phyloP scores from a whole-genome alignment of 2,888 invertebrate species.

The Pheosia gnoma region DNA sequence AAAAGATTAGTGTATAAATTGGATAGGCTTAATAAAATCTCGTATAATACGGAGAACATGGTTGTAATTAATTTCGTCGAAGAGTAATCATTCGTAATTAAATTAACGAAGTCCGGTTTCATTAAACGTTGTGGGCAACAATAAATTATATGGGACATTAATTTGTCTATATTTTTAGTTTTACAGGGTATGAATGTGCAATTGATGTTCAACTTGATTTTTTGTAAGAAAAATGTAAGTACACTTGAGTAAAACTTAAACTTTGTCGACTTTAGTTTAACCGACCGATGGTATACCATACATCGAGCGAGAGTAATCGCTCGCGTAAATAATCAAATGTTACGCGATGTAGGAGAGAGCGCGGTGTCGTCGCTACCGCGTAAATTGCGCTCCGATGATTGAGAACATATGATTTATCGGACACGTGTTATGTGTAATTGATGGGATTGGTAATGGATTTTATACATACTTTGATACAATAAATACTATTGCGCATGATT shows the following conservation, averaged over 20 bases:
- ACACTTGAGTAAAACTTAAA: not conserved
- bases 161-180: not conserved
- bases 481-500: no score
- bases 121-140: slow-evolving; percentile 20
- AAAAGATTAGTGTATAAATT: slow-evolving; percentile 40
- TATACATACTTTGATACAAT: not conserved
- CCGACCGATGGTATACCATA: not conserved
- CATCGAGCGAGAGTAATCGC: not conserved
- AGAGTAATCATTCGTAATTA: slow-evolving; percentile 40
- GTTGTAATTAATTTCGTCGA: slow-evolving; percentile 39
- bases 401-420: not conserved
- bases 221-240: not conserved
- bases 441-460: not conserved
- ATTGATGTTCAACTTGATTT: not conserved
- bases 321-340: slow-evolving; percentile 1
- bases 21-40: slow-evolving; percentile 36
- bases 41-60: slow-evolving; percentile 40
- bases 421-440: not conserved
- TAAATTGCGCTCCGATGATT: slow-evolving; percentile 3
- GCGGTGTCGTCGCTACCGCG: not conserved
- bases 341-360: not conserved
- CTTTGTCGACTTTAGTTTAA: not conserved
- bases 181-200: not conserved
- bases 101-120: slow-evolving; percentile 44
- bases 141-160: slow-evolving; percentile 5